Evolutionary conservation across 2,888 invertebrate species (phyloP).

Genomic region (Pristionchus entomophagus): DNA sequence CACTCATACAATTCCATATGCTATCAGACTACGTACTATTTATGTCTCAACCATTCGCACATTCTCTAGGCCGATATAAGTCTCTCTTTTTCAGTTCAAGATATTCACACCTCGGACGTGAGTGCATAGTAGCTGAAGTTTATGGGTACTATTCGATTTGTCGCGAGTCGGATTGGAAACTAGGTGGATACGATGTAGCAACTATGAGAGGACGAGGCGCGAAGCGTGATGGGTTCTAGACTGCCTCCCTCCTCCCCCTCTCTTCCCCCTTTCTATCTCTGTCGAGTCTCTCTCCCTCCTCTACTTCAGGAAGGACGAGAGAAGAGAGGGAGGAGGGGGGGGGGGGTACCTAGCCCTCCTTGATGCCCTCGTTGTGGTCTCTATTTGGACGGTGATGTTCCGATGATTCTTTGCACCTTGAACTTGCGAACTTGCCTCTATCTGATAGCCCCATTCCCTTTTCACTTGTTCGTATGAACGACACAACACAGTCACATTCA

Average conservation of each 20-base stretch:
- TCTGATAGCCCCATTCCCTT: too few relatives aligned
- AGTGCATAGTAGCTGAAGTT: not conserved
- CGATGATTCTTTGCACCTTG: not conserved
- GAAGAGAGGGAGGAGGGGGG: not conserved
- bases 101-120: not conserved
- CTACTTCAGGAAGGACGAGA: not conserved
- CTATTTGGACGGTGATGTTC: not conserved
- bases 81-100: too few relatives aligned
- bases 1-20: too few relatives aligned
- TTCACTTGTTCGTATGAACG: too few relatives aligned
- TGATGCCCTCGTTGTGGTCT: not conserved
- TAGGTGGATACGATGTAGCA: not conserved
- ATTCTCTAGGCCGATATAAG: too few relatives aligned
- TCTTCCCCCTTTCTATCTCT: slow-evolving; percentile 21
- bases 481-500: too few relatives aligned
- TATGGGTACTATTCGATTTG: not conserved
- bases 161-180: not conserved
- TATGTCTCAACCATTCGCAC: too few relatives aligned
- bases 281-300: not conserved
- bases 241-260: not conserved
- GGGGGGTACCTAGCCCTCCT: not conserved
- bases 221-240: not conserved
- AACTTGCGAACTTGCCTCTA: too few relatives aligned
- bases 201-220: not conserved
- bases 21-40: too few relatives aligned